Conservation (phyloP, 1,140 invertebrate genomes). For the Acromyrmex charruanus region DNA sequence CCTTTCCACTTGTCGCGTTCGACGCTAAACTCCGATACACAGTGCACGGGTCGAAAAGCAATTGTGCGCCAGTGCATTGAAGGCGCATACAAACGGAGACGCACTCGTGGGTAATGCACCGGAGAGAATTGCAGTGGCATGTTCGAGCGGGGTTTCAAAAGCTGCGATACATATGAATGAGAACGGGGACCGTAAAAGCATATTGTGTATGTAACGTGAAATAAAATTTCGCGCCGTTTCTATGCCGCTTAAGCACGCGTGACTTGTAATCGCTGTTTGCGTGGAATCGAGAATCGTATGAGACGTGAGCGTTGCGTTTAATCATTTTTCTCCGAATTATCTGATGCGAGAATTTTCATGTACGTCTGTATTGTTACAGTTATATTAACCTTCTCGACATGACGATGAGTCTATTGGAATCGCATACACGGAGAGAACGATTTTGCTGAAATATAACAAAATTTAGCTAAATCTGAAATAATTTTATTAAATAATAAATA, state of each 20-base stretch:
- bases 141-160: conserved; percentile 54
- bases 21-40: conserved; percentile 30
- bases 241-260: conserved; percentile 11
- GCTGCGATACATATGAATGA: conserved; percentile 56
- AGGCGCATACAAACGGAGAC: conserved; percentile 7
- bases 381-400: no score
- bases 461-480: no score
- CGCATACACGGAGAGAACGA: no score
- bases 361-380: no score
- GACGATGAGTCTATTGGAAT: no score
- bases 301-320: background rate
- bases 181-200: conserved; percentile 18
- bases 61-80: conserved; percentile 55
- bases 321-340: background rate
- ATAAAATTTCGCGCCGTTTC: conserved; percentile 22
- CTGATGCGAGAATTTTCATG: background rate
- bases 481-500: no score
- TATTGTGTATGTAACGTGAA: conserved; percentile 12
- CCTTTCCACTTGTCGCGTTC: conserved; percentile 61
- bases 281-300: background rate
- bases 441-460: no score
- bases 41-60: conserved; percentile 14
- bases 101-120: conserved; percentile 43
- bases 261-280: background rate
- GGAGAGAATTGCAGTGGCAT: conserved; percentile 62